A percentile compares a stretch with the other conserved stretches of the same genome.
Conservation (phyloP, 2,888 invertebrate genomes). For the Serripes groenlandicus region DNA sequence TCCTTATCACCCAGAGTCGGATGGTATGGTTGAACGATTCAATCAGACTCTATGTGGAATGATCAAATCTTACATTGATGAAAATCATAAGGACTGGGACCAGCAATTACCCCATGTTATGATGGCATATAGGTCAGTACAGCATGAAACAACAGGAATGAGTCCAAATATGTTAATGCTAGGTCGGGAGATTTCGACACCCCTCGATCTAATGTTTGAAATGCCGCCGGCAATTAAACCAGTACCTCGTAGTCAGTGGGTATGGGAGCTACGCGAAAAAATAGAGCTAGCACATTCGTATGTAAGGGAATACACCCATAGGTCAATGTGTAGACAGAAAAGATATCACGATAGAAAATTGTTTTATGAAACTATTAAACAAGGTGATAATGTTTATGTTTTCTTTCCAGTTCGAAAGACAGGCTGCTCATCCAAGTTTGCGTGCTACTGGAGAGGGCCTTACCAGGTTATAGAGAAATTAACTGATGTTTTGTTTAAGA, state of each 20-base stretch:
- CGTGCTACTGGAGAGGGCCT: slow-evolving; percentile 5
- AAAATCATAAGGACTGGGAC: no score
- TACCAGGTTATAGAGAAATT: no score
- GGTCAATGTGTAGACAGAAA: neutral
- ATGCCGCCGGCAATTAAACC: slow-evolving; percentile 2
- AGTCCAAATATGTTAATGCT: no score
- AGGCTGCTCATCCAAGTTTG: slow-evolving; percentile 4
- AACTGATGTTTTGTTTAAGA: no score
- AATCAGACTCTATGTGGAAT: no score
- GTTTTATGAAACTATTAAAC: neutral
- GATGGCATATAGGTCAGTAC: no score
- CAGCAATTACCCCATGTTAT: no score
- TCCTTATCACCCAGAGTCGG: neutral
- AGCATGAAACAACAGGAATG: no score
- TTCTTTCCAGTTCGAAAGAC: neutral
- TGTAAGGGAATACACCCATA: neutral
- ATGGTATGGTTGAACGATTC: no score
- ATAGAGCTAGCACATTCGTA: neutral
- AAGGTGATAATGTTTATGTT: slow-evolving; percentile 10
- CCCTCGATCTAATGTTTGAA: neutral
- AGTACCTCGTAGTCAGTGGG: neutral
- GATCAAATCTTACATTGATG: no score
- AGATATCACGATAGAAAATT: no score
- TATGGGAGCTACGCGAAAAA: neutral
- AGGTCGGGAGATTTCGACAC: no score